Evolutionary conservation across 2,797 vertebrate species (phyloP), one percentile per base, ranked within the genome.

Genomic region (Siniperca obscura): DNA sequence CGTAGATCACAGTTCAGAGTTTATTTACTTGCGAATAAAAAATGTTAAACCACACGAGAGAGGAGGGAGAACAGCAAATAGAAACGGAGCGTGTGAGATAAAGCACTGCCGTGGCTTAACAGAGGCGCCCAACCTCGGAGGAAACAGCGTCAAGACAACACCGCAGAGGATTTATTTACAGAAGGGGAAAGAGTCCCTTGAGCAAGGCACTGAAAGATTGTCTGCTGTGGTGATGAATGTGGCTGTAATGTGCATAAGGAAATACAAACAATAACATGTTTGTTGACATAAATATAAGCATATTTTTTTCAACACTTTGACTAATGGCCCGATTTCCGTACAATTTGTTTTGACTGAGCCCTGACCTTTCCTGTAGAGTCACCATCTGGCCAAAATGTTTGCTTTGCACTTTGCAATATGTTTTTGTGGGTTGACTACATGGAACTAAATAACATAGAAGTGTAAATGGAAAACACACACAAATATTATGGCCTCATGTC

Each of bases 1-100:
- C 17, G 1, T 42, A 50, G 84, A 84, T 84, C 78, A 70, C 74
- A 78, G 80, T 81, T 87, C 80, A 80, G 65, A 57, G 56, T 84
- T 73, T 75, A 85, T 86, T 86, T 85, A 78, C 70, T 57, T 4
- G 3, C 13, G 7, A 36, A 73, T 52, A 59, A 50, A 56, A 83
- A 61, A 66, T 14, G 36, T 57, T 34, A 48, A 84, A 76, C 34
- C 76, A 11, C 34, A 0, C 0, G 1, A 53, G 44, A 56, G 9
- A 17, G 27, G 40, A 11, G 19, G 50, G 42, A 50, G 40, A 13
- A 25, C 40, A 19, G 67, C 46, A 67, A 81, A 86, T 38, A 67
- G 22, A 60, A 83, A 75, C 53, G 19, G 30, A 2, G 59, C 57
- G 21, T 19, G 27, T 11, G 64, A 73, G 81, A 82, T 82, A 72